Percentiles rank a stretch among this genome's conserved stretches.
Conservation (phyloP, 2,113 vertebrate genomes). For the Pseudois nayaur region DNA sequence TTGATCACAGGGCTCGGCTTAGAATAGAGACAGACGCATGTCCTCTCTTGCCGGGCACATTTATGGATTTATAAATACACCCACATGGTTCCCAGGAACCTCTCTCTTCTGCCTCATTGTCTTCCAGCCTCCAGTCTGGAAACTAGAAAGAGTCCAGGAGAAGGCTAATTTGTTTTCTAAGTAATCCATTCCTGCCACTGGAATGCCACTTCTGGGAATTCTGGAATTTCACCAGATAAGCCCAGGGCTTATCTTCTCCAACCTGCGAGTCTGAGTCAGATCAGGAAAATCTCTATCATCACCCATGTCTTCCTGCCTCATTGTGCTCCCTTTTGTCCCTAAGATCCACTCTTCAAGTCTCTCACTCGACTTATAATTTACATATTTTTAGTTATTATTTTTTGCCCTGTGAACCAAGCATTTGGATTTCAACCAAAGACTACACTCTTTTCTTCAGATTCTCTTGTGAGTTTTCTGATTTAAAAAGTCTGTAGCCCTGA, state of each 20-base stretch:
- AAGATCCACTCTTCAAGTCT: not conserved
- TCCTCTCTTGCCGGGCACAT: not conserved
- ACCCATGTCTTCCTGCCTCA: not conserved
- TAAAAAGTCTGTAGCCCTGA: not conserved
- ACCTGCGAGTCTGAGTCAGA: not conserved
- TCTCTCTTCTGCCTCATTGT: not conserved
- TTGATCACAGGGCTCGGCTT: not conserved
- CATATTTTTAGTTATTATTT: not conserved
- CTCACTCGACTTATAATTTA: not conserved
- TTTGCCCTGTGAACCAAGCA: not conserved
- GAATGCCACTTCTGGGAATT: not conserved
- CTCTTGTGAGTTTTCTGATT: not conserved
- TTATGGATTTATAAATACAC: not conserved
- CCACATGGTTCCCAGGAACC: not conserved
- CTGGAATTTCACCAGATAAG: not conserved
- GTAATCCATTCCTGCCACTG: not conserved
- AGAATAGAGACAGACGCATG: not conserved
- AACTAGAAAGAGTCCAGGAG: not conserved
- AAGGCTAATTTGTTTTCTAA: not conserved
- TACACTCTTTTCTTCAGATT: not conserved
- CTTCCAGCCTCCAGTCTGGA: not conserved
- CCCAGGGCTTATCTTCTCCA: no score
- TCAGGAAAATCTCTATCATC: not conserved
- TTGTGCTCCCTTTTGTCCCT: not conserved
- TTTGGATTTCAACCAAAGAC: not conserved